These are phyloP conservation scores for Oedothorax gibbosus DNA, from an alignment of 1,140 invertebrate species.

Conservation along the genomic window DNA sequence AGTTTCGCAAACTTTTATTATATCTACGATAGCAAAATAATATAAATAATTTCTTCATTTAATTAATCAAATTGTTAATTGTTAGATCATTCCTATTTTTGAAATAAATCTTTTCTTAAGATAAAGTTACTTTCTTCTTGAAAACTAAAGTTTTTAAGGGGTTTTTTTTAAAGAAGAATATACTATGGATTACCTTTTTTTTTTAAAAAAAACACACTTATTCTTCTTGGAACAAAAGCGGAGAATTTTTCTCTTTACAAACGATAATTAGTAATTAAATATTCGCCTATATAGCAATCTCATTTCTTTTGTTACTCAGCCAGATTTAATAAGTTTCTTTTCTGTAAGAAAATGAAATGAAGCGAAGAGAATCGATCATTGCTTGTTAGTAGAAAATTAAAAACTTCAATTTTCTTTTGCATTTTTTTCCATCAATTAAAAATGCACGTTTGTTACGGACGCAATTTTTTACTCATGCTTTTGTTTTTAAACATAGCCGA, in stretches of 20 bases:
- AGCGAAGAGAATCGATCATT: neutral
- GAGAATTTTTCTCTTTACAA: neutral
- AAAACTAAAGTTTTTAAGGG: too few relatives aligned
- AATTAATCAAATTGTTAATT: too few relatives aligned
- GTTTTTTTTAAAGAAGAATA: too few relatives aligned
- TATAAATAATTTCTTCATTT: too few relatives aligned
- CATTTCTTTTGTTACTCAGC: neutral
- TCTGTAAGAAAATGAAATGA: neutral
- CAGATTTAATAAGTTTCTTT: neutral
- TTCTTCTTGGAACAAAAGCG: neutral
- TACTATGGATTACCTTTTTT: neutral
- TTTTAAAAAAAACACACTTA: too few relatives aligned
- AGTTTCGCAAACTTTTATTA: too few relatives aligned
- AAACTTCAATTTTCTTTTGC: neutral
- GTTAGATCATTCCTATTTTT: too few relatives aligned
- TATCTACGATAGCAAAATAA: too few relatives aligned
- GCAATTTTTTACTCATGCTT: neutral
- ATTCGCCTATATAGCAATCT: constrained; percentile 6
- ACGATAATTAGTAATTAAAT: constrained; percentile 46
- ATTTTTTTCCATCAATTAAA: neutral
- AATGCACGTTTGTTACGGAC: neutral
- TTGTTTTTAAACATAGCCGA: neutral
- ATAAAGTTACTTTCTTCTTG: too few relatives aligned
- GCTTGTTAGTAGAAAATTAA: constrained; percentile 7
- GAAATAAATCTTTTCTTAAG: too few relatives aligned